These are phyloP conservation scores for Chionoecetes opilio DNA, from an alignment of 1,140 invertebrate species.

Conservation along the genomic window DNA sequence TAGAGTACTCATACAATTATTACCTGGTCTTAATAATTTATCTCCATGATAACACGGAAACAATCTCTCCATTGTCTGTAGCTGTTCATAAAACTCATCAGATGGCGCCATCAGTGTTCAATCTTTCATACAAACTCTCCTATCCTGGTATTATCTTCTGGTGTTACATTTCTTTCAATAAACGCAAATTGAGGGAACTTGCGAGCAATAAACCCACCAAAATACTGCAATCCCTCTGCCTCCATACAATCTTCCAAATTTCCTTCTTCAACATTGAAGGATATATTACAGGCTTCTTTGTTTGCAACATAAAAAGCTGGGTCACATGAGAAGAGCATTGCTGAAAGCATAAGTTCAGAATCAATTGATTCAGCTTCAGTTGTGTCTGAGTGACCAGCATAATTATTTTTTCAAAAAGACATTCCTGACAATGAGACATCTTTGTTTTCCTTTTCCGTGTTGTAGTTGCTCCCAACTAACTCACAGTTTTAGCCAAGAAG, in stretches of 20 bases:
- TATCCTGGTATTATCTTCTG: neutral
- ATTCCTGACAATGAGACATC: neutral
- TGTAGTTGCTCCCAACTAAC: constrained; percentile 46
- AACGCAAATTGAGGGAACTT: constrained; percentile 45
- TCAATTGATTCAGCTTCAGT: neutral
- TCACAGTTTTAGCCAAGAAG: constrained; percentile 21
- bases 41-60: constrained; percentile 43
- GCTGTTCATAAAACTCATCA: constrained; percentile 34
- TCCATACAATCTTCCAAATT: constrained; percentile 40
- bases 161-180: constrained; percentile 22
- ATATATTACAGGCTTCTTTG: neutral
- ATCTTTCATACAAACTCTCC: neutral
- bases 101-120: constrained; percentile 1
- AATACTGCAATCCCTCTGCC: constrained; percentile 48
- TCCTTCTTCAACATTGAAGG: neutral
- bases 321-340: constrained; percentile 19
- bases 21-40: constrained; percentile 36
- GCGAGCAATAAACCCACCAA: constrained; percentile 46
- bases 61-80: constrained; percentile 52
- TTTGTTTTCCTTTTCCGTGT: neutral
- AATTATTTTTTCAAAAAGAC: neutral
- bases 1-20: constrained; percentile 1
- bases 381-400: neutral
- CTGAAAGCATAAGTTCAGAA: constrained; percentile 37
- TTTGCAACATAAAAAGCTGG: neutral